These are phyloP conservation scores for Naja naja DNA, from an alignment of 2,113 vertebrate genomes.

Conservation along the genomic window DNA sequence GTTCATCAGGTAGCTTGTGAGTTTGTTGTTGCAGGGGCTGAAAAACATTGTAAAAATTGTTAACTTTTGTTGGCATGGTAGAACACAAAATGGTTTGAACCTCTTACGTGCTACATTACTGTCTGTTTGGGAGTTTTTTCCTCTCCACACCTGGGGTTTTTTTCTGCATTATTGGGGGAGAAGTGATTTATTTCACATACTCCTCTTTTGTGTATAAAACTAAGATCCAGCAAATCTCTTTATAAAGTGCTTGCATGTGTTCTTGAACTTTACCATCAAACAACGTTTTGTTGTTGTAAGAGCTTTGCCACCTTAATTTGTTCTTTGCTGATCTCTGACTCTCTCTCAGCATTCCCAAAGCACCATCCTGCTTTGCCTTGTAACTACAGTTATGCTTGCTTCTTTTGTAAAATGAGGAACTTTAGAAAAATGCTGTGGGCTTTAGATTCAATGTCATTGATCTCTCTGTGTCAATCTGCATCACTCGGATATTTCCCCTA, in stretches of 20 bases:
- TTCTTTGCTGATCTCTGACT: background rate
- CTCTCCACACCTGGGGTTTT: background rate
- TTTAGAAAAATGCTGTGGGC: background rate
- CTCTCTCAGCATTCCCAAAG: background rate
- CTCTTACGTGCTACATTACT: background rate
- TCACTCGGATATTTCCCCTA: conserved; percentile 45
- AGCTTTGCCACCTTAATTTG: background rate
- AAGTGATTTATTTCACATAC: background rate
- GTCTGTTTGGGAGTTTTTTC: background rate
- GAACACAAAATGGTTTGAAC: background rate
- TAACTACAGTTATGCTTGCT: background rate
- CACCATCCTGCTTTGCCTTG: background rate
- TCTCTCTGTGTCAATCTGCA: background rate
- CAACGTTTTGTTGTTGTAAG: background rate
- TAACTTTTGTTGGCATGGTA: background rate
- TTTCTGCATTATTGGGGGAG: background rate
- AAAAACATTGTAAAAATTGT: background rate
- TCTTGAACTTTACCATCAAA: background rate
- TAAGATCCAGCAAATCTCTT: background rate
- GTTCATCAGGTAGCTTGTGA: background rate
- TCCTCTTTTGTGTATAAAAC: background rate
- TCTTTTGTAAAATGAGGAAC: background rate
- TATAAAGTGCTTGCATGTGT: background rate
- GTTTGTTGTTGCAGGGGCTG: background rate
- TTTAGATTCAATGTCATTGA: background rate